These are phyloP conservation scores for Chaetops frenatus DNA, from an alignment of 2,113 vertebrate genomes.

Conservation along the genomic window DNA sequence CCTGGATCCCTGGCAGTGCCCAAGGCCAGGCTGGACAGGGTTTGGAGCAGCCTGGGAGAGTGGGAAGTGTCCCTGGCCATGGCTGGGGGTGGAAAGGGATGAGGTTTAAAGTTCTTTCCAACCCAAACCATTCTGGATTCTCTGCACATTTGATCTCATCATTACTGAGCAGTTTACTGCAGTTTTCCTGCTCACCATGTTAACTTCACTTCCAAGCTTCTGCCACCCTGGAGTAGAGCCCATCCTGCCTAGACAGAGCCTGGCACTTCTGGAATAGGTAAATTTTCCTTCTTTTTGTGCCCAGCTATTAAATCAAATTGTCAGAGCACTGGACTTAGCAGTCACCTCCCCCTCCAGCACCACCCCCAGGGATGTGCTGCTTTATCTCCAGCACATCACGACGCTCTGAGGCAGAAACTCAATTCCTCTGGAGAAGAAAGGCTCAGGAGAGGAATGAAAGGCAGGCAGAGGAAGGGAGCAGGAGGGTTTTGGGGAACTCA, in stretches of 20 bases:
- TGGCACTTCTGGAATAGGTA: neutral
- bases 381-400: neutral
- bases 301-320: neutral
- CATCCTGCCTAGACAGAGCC: neutral
- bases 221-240: neutral
- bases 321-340: neutral
- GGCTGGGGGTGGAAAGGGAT: neutral
- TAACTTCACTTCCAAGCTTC: neutral
- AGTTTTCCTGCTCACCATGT: neutral
- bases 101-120: neutral
- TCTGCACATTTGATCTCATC: neutral
- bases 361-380: neutral
- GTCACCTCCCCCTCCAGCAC: neutral
- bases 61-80: neutral
- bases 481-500: conserved; percentile 67
- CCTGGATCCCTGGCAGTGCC: neutral
- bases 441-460: neutral
- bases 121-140: neutral
- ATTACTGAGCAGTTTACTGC: neutral
- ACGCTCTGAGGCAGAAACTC: neutral
- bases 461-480: neutral
- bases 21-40: neutral
- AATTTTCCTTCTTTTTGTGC: neutral
- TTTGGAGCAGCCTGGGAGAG: fast-evolving
- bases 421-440: neutral